A percentile compares a stretch with the other conserved stretches of the same genome.
phyloP scores from a whole-genome alignment of 2,797 vertebrate species.

The Balearica regulorum region DNA sequence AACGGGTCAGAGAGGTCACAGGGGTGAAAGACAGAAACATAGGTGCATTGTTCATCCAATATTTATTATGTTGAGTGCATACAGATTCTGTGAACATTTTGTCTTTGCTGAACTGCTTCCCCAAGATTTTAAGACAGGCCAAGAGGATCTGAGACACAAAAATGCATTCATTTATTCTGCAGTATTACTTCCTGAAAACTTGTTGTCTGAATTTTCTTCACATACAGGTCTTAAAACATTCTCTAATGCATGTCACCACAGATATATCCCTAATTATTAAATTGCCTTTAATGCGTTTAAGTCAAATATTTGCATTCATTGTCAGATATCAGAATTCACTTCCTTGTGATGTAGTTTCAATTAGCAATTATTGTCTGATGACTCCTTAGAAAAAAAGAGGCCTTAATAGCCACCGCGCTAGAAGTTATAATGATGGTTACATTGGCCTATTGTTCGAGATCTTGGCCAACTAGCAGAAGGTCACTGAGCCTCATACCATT shows the following conservation, averaged over 20 bases:
- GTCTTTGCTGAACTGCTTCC: background rate
- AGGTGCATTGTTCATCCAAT: background rate
- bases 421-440: slow-evolving; percentile 19
- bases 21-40: background rate
- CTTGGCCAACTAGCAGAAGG: slow-evolving; percentile 22
- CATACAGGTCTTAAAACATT: background rate
- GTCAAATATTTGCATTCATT: slow-evolving; percentile 29
- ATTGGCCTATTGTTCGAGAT: slow-evolving; percentile 24
- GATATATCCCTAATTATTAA: background rate
- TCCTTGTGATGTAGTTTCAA: slow-evolving; percentile 32
- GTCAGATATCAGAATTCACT: background rate
- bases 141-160: background rate
- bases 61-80: slow-evolving; percentile 4
- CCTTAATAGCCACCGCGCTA: background rate
- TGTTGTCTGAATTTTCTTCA: background rate
- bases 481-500: background rate
- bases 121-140: background rate
- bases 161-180: background rate
- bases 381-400: slow-evolving; percentile 1
- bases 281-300: slow-evolving; percentile 7
- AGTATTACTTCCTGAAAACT: background rate
- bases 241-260: background rate
- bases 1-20: background rate
- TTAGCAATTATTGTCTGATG: slow-evolving; percentile 20
- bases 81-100: background rate